Conservation (phyloP, 2,797 vertebrate genomes). For the Falco cherrug region DNA sequence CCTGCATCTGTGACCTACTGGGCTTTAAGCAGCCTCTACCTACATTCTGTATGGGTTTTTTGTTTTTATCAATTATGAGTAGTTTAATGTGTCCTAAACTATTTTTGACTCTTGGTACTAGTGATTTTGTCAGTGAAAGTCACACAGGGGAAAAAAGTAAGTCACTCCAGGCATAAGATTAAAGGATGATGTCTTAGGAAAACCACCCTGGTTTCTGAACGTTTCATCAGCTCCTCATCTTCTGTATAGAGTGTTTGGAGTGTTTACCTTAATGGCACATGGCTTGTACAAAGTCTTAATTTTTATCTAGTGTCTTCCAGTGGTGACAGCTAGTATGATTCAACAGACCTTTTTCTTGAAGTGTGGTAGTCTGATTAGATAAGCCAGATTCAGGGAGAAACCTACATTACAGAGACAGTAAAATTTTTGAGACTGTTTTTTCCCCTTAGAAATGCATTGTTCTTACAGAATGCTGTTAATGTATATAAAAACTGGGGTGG, state of each 20-base stretch:
- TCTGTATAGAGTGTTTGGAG: background rate
- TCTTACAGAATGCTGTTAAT: conserved; percentile 28
- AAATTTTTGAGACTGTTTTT: background rate
- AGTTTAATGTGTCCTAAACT: background rate
- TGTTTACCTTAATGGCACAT: background rate
- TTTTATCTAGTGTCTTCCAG: background rate
- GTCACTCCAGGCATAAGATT: background rate
- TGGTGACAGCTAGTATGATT: background rate
- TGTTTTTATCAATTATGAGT: background rate
- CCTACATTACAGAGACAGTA: background rate
- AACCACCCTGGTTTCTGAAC: conserved; percentile 25
- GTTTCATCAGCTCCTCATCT: background rate
- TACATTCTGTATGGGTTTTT: background rate
- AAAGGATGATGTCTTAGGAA: conserved; percentile 33
- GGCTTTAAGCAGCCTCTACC: background rate
- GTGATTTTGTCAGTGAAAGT: background rate
- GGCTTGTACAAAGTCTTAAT: background rate
- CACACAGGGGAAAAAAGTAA: background rate
- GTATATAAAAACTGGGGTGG: background rate
- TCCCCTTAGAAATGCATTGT: background rate
- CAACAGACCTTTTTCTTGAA: background rate
- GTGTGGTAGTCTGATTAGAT: background rate
- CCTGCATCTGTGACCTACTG: background rate
- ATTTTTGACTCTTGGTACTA: background rate
- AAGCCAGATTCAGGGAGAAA: background rate